These are phyloP conservation scores for Carassius carassius DNA, from an alignment of 2,113 vertebrate genomes.

Conservation along the genomic window DNA sequence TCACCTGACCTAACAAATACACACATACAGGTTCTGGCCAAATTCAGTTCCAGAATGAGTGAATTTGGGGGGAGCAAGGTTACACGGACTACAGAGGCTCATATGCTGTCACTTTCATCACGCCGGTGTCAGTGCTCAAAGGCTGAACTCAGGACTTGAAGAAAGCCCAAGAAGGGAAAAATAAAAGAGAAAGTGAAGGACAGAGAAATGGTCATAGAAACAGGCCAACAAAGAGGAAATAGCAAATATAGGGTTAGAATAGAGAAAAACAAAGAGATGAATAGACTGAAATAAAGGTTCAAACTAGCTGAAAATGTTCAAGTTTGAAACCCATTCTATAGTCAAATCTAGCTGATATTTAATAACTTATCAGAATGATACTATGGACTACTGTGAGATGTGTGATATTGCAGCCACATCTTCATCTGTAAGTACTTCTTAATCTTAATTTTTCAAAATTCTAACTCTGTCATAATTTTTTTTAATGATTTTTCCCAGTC, in stretches of 20 bases:
- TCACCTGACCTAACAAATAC: slow-evolving; percentile 46
- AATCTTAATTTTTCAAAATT: neutral
- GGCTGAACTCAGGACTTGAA: slow-evolving; percentile 9
- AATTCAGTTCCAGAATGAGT: slow-evolving; percentile 55
- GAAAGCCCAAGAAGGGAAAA: slow-evolving; percentile 12
- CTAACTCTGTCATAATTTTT: slow-evolving; percentile 2
- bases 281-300: neutral
- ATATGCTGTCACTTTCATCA: slow-evolving; percentile 31
- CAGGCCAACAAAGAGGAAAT: neutral
- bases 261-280: slow-evolving; percentile 23
- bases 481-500: neutral
- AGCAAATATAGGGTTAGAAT: slow-evolving; percentile 28
- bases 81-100: slow-evolving; percentile 23
- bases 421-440: slow-evolving; percentile 63
- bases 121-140: neutral
- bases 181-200: slow-evolving; percentile 10
- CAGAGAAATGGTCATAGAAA: slow-evolving; percentile 10
- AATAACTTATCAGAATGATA: slow-evolving; percentile 35
- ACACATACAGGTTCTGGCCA: slow-evolving; percentile 40
- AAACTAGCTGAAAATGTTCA: neutral
- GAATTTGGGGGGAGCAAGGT: neutral
- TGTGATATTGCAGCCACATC: slow-evolving; percentile 50
- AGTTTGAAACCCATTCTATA: neutral
- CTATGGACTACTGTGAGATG: slow-evolving; percentile 34
- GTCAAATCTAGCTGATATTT: slow-evolving; percentile 61